Evolutionary conservation across 2,888 invertebrate species (phyloP).

Genomic region (Odiellus spinosus): DNA sequence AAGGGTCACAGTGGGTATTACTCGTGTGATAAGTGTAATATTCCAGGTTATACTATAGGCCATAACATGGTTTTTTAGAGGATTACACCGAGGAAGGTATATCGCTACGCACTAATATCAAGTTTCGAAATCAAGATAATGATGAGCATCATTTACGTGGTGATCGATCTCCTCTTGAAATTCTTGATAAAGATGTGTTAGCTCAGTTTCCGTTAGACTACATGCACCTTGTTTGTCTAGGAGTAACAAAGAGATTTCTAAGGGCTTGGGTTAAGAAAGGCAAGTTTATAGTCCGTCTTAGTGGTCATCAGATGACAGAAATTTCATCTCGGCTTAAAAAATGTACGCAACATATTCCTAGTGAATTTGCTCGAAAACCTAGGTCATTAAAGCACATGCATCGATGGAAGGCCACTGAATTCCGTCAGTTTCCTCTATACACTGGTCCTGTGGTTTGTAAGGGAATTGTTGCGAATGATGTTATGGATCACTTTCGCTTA

Average conservation of each 20-base stretch:
- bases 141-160: conserved; percentile 16
- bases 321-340: background rate
- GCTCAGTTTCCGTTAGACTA: conserved; percentile 5
- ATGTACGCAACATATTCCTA: background rate
- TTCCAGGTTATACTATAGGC: background rate
- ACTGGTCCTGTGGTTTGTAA: conserved; percentile 21
- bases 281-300: background rate
- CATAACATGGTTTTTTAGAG: background rate
- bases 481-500: conserved; percentile 20
- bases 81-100: background rate
- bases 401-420: conserved; percentile 25
- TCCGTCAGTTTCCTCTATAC: conserved; percentile 22
- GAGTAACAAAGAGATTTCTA: conserved; percentile 3
- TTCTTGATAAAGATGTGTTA: conserved; percentile 3
- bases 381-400: conserved; percentile 20
- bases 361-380: conserved; percentile 23
- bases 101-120: conserved; percentile 12
- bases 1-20: conserved; percentile 3
- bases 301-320: background rate
- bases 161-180: conserved; percentile 4
- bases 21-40: conserved; percentile 5
- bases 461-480: conserved; percentile 10
- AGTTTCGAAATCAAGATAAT: conserved; percentile 14
- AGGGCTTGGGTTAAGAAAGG: conserved; percentile 4
- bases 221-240: conserved; percentile 8